Conservation (phyloP, 35 echinoderm and acorn worm genomes). For the Lytechinus pictus region DNA sequence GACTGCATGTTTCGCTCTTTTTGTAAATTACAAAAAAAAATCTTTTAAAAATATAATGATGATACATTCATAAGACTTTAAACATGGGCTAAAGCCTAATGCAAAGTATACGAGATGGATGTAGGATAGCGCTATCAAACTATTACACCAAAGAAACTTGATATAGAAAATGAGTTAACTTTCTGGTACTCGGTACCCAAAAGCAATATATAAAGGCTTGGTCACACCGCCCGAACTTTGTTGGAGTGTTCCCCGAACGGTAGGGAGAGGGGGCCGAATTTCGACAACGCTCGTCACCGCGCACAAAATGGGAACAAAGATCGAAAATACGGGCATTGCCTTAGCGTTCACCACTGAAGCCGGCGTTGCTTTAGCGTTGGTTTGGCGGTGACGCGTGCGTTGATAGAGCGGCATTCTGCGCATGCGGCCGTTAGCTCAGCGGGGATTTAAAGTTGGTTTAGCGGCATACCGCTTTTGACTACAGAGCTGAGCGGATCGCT, state of each 20-base stretch:
- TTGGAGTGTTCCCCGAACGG: conserved; percentile 28
- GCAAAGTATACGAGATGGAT: no score
- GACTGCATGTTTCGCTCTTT: no score
- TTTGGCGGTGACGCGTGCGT: background rate
- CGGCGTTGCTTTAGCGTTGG: conserved; percentile 42
- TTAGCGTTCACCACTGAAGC: conserved; percentile 1
- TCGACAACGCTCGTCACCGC: conserved; percentile 45
- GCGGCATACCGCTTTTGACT: no score
- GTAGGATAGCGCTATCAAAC: no score
- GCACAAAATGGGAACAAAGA: conserved; percentile 33
- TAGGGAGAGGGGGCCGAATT: conserved; percentile 43
- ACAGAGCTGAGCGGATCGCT: no score
- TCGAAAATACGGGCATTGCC: background rate
- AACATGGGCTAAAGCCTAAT: no score
- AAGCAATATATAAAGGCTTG: background rate
- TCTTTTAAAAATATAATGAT: no score
- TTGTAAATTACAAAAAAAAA: no score
- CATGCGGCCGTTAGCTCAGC: no score
- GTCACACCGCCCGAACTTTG: conserved; percentile 29
- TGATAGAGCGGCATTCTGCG: no score
- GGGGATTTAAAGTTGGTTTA: no score
- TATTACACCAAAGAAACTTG: background rate
- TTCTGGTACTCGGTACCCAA: background rate
- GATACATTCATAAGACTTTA: no score
- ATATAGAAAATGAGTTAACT: background rate